Conservation (phyloP, 2,113 vertebrate genomes). For the Struthidea cinerea region DNA sequence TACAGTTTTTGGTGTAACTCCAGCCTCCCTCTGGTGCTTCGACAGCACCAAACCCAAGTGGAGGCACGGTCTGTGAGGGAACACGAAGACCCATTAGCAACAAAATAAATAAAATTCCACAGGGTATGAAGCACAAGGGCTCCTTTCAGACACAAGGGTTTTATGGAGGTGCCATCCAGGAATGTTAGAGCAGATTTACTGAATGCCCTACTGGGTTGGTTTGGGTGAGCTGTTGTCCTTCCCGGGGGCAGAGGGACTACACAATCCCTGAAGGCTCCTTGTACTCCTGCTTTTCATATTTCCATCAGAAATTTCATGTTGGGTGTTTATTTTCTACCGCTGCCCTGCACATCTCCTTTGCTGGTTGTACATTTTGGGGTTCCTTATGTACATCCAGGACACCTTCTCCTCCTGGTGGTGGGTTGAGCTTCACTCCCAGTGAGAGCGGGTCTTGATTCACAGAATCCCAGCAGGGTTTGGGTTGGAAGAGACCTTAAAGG, state of each 20-base stretch:
- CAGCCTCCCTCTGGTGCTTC: background rate
- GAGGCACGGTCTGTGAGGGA: background rate
- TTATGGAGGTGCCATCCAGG: background rate
- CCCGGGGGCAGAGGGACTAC: background rate
- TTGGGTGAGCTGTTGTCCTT: background rate
- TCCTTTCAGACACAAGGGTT: background rate
- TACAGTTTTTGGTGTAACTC: too few species aligned
- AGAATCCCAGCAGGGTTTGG: background rate
- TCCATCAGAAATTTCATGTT: background rate
- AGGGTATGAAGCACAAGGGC: background rate
- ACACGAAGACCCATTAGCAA: fast-evolving
- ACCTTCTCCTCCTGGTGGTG: background rate
- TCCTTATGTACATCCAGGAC: background rate
- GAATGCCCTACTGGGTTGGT: background rate
- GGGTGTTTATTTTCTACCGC: background rate
- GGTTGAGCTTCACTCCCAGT: background rate
- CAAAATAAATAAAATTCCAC: background rate
- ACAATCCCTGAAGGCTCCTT: background rate
- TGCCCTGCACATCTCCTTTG: background rate
- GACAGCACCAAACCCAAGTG: background rate
- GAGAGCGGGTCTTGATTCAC: too few species aligned
- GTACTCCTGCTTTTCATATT: fast-evolving
- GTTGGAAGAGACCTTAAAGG: background rate
- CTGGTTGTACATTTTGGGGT: background rate
- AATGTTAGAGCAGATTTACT: too few species aligned